Percentiles rank a stretch among this genome's conserved stretches.
Evolutionary conservation across 2,888 invertebrate species (phyloP).

Genomic region (Tillus elongatus): DNA sequence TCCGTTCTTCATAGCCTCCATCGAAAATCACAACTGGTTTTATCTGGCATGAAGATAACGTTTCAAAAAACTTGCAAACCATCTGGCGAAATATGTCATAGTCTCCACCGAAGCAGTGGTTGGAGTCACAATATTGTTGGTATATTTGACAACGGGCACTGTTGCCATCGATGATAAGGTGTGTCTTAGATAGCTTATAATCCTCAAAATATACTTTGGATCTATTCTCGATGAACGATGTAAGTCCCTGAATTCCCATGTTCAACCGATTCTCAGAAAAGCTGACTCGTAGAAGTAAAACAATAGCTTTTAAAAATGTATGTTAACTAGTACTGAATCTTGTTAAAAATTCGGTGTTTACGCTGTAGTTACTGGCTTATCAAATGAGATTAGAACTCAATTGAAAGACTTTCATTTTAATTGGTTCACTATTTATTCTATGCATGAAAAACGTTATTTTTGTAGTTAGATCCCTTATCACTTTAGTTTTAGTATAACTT

Average conservation of each 20-base stretch:
- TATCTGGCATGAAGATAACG: constrained; percentile 61
- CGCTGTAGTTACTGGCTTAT: too few species aligned
- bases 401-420: too few species aligned
- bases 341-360: too few species aligned
- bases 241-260: constrained; percentile 83
- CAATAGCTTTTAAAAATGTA: too few species aligned
- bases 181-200: constrained; percentile 56
- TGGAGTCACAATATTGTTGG: constrained; percentile 49
- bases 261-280: not conserved
- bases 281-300: too few species aligned
- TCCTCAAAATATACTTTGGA: constrained; percentile 55
- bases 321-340: too few species aligned
- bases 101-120: constrained; percentile 76
- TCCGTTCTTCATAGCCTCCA: constrained; percentile 50
- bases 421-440: too few species aligned
- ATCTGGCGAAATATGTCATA: constrained; percentile 66
- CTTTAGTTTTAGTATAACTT: too few species aligned
- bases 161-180: constrained; percentile 72
- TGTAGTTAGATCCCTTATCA: too few species aligned
- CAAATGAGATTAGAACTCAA: too few species aligned
- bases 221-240: constrained; percentile 63
- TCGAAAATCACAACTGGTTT: constrained; percentile 69
- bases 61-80: constrained; percentile 60
- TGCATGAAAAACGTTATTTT: too few species aligned
- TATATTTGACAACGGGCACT: constrained; percentile 66